A percentile compares a stretch with the other conserved stretches of the same genome.
Evolutionary conservation across 2,113 vertebrate species (phyloP).

Genomic region (Solenodon paradoxus): DNA sequence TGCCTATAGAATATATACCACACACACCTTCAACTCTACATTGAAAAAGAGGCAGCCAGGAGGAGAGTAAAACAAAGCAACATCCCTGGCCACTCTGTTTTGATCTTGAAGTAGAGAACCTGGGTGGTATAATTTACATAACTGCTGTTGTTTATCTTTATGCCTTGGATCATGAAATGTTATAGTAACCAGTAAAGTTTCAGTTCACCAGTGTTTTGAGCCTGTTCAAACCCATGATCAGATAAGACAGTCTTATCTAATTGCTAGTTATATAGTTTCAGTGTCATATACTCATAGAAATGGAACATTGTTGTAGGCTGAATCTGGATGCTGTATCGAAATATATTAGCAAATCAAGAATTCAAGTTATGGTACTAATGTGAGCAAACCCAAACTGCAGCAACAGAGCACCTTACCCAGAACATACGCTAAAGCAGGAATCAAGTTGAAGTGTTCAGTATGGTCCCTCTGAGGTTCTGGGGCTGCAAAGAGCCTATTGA

Average conservation of each 20-base stretch:
- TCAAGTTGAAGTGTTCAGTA: background rate
- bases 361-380: background rate
- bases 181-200: background rate
- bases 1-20: background rate
- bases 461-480: background rate
- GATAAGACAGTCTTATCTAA: background rate
- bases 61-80: background rate
- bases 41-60: background rate
- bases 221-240: background rate
- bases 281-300: background rate
- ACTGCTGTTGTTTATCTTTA: background rate
- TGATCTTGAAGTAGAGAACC: background rate
- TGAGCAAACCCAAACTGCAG: background rate
- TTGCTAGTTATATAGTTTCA: background rate
- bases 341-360: background rate
- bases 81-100: background rate
- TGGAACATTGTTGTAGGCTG: background rate
- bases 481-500: background rate
- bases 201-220: background rate
- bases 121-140: background rate
- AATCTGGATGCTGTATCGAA: background rate
- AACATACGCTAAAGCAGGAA: background rate
- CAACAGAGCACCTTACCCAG: background rate
- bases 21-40: background rate
- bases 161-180: background rate